phyloP scores from a whole-genome alignment of 2,888 invertebrate species.

The Uropetala carovei region DNA sequence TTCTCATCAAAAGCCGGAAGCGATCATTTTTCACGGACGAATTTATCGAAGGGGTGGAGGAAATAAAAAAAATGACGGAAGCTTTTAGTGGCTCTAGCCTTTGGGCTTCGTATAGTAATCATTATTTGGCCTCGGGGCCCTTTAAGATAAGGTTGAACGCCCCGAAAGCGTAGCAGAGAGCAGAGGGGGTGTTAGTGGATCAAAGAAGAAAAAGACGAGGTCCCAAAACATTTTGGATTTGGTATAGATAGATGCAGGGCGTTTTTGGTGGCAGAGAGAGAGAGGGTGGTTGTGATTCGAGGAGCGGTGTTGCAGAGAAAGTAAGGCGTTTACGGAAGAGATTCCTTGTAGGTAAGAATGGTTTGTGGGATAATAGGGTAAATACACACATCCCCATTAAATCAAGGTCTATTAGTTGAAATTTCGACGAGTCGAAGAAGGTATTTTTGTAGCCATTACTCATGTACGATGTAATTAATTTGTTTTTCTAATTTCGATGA shows the following conservation, averaged over 20 bases:
- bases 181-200: neutral
- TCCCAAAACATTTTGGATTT: neutral
- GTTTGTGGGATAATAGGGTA: too few species aligned
- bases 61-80: neutral
- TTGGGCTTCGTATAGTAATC: slow-evolving; percentile 15
- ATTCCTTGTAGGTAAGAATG: too few species aligned
- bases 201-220: neutral
- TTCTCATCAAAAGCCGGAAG: slow-evolving; percentile 22
- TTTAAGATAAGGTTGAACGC: neutral
- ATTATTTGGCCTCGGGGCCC: neutral
- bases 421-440: too few species aligned
- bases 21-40: slow-evolving; percentile 27
- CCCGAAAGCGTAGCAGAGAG: neutral
- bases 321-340: neutral
- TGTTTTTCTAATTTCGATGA: too few species aligned
- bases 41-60: slow-evolving; percentile 8
- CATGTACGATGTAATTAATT: too few species aligned
- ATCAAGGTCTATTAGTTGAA: too few species aligned
- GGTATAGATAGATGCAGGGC: neutral
- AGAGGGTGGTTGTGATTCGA: neutral
- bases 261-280: neutral
- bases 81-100: neutral
- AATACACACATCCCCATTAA: too few species aligned
- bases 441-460: too few species aligned
- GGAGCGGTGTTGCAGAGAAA: neutral